Base-by-base conservation (phyloP, 2,797 vertebrate genomes). In the Loriculus beryllinus region DNA sequence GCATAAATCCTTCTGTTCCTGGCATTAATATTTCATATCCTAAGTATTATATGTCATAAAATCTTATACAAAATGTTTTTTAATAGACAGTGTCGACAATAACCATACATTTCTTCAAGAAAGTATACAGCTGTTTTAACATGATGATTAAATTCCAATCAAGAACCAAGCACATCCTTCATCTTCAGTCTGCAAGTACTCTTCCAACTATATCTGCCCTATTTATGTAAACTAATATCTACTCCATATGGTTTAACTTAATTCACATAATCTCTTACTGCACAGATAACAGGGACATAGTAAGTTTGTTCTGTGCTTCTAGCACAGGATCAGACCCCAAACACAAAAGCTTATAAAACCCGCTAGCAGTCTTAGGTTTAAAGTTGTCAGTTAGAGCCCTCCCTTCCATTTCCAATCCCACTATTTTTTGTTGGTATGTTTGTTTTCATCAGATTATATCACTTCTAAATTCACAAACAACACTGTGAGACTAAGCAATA, bases 91-190 rank as follows among this genome's bases (percentile, higher is more conserved):
- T 40, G 56, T 43, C 94, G 77, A 91, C 33, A 88, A 82, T 69
- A 83, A 70, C 49, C 67, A 40, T 22, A 82, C 59, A n/a, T 67
- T 82, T 71, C 91, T 83, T 88, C 79, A 52, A 75, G 47, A 74
- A 84, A 82, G 48, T 20, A 7, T 83, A 88, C 63, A 91, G 70
- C n/a, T 80, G 75, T 69, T 85, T 90, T 68, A 89, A 83, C 31
- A 71, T 5, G 17, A 87, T 90, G 64, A 85, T 85, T 91, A 93
- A 82, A 92, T 86, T 92, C 65, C 69, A 95, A 84, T 26, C 7
- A 71, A 89, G 84, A 93, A 90, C 25, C 22, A 88, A 93, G 83
- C 42, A 71, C 54, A 82, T 83, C 79, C 62, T 88, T 88, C 63
- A 79, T 83, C 81, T 89, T 82, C 45, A 82, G 28, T 59, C 60